Base-by-base conservation (phyloP, 2,888 invertebrate genomes). In the Clanis bilineata region DNA sequence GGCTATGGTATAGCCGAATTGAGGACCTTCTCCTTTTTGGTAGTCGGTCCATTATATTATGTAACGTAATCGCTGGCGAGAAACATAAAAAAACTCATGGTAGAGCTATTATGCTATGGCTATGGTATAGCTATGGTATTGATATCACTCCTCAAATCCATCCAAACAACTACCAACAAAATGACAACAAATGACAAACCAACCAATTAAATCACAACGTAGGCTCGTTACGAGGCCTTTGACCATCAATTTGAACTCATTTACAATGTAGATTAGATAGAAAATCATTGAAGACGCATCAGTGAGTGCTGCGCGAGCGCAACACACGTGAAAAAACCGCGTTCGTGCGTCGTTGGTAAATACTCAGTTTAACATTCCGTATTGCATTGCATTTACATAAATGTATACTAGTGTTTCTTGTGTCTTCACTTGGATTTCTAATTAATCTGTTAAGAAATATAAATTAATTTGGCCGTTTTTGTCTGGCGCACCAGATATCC, bases 221-320 rank as follows among this genome's bases (percentile, higher is more conserved):
- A 58, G 61, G 59, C 68, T 69, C 69, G 73, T 79, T 76, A 73
- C 28, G 15, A 68, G 69, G 71, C 64, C 62, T 64, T 51, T 69
- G 67, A 71, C 70, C 69, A 70, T 55, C 57, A 55, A 61, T 65
- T 72, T 66, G 60, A 68, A 65, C 60, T 58, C 51, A 58, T 58
- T 58, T 58, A 39, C 47, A 58, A 51, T 51, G 36, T 38, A 38
- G 58, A 58, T 58, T 39, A 51, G 58, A 58, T 58, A 57, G 45
- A 47, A 39, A 39, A 58, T 47, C 38, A 58, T 25, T 43, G 32
- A 56, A 38, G 55, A 54, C 38, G 39, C 38, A 45, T 39, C 58
- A 45, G 18, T 58, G 39, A 39, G 38, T 25, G 41, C 41, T 7
- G 10, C 32, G 36, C 36, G 36, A n/a, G 9, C 41, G 54, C 10